Conservation (phyloP, 1,140 invertebrate species). For the Bombus breviceps region DNA sequence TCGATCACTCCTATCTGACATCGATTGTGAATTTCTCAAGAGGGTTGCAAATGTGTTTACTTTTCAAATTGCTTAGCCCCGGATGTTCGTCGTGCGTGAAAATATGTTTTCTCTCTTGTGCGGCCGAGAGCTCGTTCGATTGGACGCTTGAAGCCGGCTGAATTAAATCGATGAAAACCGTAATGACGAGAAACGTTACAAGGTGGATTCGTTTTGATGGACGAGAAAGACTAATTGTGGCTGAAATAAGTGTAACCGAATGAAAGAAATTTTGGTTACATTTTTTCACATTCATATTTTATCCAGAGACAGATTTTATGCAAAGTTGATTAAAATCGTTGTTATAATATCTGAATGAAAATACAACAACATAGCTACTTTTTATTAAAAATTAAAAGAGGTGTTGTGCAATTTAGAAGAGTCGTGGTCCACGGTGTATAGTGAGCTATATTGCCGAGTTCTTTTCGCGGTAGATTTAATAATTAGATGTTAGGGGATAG, state of each 20-base stretch:
- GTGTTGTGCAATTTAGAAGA: too few relatives aligned
- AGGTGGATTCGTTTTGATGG: not conserved
- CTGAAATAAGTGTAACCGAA: not conserved
- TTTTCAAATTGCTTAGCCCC: conserved; percentile 38
- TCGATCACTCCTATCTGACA: conserved; percentile 43
- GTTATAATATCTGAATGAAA: not conserved
- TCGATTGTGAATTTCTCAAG: conserved; percentile 42
- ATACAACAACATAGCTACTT: too few relatives aligned
- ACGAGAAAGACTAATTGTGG: not conserved
- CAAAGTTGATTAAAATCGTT: not conserved
- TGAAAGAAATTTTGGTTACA: not conserved
- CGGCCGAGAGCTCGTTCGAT: conserved; percentile 23
- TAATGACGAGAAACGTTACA: not conserved
- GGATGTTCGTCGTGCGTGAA: conserved; percentile 31
- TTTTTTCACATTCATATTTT: not conserved
- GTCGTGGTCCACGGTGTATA: too few relatives aligned
- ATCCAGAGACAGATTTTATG: not conserved
- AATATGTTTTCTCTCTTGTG: conserved; percentile 29
- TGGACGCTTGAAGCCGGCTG: not conserved
- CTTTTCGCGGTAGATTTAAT: not conserved
- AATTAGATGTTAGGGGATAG: not conserved
- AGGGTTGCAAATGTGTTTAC: conserved; percentile 45
- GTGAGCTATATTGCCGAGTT: too few relatives aligned
- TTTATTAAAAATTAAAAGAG: too few relatives aligned
- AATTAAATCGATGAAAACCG: conserved; percentile 19